A percentile compares a stretch with the other conserved stretches of the same genome.
Conservation (phyloP, 2,888 invertebrate species). For the Eupithecia tripunctaria region DNA sequence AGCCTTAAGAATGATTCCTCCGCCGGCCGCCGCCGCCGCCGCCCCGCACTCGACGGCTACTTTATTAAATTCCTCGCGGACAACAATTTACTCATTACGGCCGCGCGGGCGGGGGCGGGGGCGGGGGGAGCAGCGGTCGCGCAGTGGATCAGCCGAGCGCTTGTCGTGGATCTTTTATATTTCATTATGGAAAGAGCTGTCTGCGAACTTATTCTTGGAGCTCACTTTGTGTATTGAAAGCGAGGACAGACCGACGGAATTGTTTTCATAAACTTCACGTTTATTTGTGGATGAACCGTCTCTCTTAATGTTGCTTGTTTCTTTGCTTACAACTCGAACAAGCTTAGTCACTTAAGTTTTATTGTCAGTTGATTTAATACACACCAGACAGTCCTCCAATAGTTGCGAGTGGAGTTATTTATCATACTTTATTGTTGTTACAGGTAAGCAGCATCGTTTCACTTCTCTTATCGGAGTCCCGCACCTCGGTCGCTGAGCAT, state of each 20-base stretch:
- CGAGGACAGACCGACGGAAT: neutral
- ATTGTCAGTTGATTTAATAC: neutral
- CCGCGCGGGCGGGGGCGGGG: neutral
- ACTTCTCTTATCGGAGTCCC: neutral
- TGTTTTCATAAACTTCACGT: neutral
- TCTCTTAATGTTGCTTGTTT: neutral
- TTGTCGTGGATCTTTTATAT: neutral
- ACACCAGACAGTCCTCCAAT: neutral
- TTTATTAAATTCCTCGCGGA: conserved; percentile 57
- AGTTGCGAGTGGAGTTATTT: neutral
- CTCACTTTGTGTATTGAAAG: neutral
- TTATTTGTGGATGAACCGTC: neutral
- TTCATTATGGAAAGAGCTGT: neutral
- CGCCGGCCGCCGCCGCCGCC: conserved; percentile 5
- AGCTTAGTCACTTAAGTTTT: neutral
- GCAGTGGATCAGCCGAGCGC: neutral
- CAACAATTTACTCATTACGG: conserved; percentile 53
- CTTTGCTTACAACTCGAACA: neutral
- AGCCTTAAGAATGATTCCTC: conserved; percentile 34
- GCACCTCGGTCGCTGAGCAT: neutral
- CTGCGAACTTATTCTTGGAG: neutral
- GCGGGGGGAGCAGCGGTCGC: too few relatives aligned
- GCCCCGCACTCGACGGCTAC: conserved; percentile 34
- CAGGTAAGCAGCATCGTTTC: neutral
- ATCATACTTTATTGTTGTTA: neutral